A percentile compares a stretch with the other conserved stretches of the same genome.
Evolutionary conservation across 2,888 invertebrate species (phyloP).

Genomic region (Geophilus truncorum): DNA sequence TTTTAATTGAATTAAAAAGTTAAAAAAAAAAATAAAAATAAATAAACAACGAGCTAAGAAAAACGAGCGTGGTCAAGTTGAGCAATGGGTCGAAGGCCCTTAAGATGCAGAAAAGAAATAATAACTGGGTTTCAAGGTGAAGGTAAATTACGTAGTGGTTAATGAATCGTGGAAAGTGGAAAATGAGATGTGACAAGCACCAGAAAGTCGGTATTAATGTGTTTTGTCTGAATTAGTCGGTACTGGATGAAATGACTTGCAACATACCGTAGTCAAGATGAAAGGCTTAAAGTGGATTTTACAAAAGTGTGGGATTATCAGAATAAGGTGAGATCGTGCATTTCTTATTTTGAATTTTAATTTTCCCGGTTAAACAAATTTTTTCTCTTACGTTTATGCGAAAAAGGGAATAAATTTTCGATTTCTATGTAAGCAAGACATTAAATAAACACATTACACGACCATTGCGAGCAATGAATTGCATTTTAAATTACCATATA

Average conservation of each 20-base stretch:
- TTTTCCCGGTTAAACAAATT: too few relatives aligned
- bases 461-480: neutral
- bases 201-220: neutral
- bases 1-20: neutral
- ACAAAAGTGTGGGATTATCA: neutral
- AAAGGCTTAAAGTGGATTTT: neutral
- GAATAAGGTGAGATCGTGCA: neutral
- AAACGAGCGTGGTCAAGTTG: neutral
- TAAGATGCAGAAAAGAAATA: neutral
- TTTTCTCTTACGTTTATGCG: too few relatives aligned
- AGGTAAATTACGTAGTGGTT: neutral
- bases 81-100: too few relatives aligned
- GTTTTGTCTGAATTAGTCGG: too few relatives aligned
- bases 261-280: neutral
- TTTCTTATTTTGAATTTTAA: neutral
- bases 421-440: neutral
- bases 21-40: neutral
- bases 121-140: neutral
- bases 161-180: neutral
- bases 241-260: neutral
- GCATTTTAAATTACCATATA: neutral
- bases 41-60: too few relatives aligned
- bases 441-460: neutral
- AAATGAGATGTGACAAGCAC: neutral
- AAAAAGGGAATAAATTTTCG: too few relatives aligned